These are phyloP conservation scores for Limonius californicus DNA, from an alignment of 1,140 invertebrate genomes.

Conservation along the genomic window DNA sequence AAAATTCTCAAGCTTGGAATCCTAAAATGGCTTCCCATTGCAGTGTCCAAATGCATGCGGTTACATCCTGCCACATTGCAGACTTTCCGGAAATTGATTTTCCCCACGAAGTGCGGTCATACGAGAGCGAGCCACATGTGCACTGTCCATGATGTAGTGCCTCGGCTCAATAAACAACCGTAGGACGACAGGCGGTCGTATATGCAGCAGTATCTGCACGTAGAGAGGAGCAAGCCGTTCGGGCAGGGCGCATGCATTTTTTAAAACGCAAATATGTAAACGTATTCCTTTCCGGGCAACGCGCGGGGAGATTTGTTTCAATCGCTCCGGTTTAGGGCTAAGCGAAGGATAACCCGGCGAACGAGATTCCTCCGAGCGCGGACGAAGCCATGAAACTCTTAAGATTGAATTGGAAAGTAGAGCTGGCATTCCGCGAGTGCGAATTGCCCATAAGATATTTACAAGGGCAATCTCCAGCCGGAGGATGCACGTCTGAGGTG, in stretches of 20 bases:
- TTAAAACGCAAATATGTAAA: too few species aligned
- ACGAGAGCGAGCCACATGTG: slow-evolving; percentile 28
- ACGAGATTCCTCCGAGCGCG: slow-evolving; percentile 13
- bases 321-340: slow-evolving; percentile 17
- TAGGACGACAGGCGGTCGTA: background rate
- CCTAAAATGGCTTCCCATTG: slow-evolving; percentile 14
- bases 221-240: too few species aligned
- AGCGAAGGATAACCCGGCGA: slow-evolving; percentile 20
- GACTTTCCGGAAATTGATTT: slow-evolving; percentile 32
- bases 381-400: slow-evolving; percentile 31
- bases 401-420: slow-evolving; percentile 39
- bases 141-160: slow-evolving; percentile 24
- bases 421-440: slow-evolving; percentile 24
- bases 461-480: slow-evolving; percentile 33
- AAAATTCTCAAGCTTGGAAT: too few species aligned
- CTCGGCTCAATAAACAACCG: slow-evolving; percentile 23
- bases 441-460: slow-evolving; percentile 44
- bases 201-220: too few species aligned
- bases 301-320: slow-evolving; percentile 24
- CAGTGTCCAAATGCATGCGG: slow-evolving; percentile 27
- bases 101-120: slow-evolving; percentile 29
- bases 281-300: background rate
- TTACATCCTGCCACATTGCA: slow-evolving; percentile 29
- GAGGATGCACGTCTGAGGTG: slow-evolving; percentile 18
- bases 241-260: too few species aligned